Conservation (phyloP, 2,888 invertebrate genomes). For the Alloscopus bannaensis region DNA sequence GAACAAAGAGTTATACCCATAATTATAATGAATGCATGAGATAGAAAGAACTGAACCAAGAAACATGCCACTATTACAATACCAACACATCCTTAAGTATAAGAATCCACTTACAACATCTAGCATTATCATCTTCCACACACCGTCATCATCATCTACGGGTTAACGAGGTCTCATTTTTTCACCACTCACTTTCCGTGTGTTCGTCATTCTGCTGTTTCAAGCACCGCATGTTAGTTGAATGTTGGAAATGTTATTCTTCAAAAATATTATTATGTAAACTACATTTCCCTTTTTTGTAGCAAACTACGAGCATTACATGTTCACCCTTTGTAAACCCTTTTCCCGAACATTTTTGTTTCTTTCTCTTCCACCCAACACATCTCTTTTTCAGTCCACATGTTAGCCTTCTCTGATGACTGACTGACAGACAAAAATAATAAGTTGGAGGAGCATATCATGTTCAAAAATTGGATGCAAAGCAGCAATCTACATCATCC, state of each 20-base stretch:
- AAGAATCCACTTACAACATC: constrained; percentile 3
- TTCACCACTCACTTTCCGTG: constrained; percentile 4
- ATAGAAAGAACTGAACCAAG: too few relatives aligned
- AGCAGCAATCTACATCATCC: constrained; percentile 2
- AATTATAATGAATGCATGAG: too few relatives aligned
- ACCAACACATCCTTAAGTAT: constrained; percentile 24
- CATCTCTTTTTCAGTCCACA: constrained; percentile 34
- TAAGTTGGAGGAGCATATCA: constrained; percentile 53
- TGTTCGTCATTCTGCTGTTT: not conserved
- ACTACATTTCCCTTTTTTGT: constrained; percentile 36
- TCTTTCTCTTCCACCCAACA: constrained; percentile 18
- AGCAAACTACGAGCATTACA: constrained; percentile 23
- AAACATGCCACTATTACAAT: too few relatives aligned
- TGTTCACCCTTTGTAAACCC: constrained; percentile 42
- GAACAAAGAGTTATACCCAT: too few relatives aligned
- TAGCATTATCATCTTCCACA: constrained; percentile 8
- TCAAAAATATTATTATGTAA: constrained; percentile 49
- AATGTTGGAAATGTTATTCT: constrained; percentile 47
- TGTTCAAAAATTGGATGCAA: constrained; percentile 56
- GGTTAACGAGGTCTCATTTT: constrained; percentile 61
- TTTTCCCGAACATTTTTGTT: constrained; percentile 15
- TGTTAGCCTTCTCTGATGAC: constrained; percentile 49
- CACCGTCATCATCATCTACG: constrained; percentile 43
- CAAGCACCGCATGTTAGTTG: constrained; percentile 35
- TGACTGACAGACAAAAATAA: constrained; percentile 60